Evolutionary conservation across 2,888 invertebrate genomes (phyloP).

Genomic region (Ashinkailepas kermadecensis): DNA sequence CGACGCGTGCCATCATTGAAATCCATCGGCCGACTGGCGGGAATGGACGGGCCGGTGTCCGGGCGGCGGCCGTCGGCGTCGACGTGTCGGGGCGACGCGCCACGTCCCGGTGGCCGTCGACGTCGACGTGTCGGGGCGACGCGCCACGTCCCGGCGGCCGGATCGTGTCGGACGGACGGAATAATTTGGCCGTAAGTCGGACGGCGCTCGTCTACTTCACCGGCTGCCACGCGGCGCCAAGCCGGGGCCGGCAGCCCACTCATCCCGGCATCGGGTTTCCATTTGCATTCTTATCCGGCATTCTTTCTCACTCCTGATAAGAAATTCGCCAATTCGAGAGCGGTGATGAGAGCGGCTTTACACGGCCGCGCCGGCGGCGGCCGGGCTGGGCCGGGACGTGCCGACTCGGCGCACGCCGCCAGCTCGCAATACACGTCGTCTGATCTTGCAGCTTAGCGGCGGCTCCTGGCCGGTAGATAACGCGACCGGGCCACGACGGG

Average conservation of each 20-base stretch:
- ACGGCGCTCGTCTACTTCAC: too few relatives aligned
- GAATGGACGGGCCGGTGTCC: background rate
- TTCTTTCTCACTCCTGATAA: slow-evolving; percentile 20
- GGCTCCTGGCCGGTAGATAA: background rate
- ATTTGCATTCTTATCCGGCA: slow-evolving; percentile 19
- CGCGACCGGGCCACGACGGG: background rate
- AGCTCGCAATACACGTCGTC: background rate
- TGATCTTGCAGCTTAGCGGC: background rate
- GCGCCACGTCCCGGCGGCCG: background rate
- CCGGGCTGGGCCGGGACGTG: background rate
- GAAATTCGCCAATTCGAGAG: slow-evolving; percentile 9
- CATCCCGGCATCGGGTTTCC: slow-evolving; percentile 10
- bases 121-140: too few relatives aligned
- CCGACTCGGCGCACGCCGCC: background rate
- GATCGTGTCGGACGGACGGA: background rate
- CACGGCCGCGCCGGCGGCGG: background rate
- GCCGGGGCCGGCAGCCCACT: background rate
- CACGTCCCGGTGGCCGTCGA: background rate
- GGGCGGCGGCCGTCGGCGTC: background rate
- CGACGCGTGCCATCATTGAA: background rate
- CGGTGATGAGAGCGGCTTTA: slow-evolving; percentile 3
- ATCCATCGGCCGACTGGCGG: background rate
- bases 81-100: background rate
- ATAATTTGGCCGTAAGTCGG: too few relatives aligned
- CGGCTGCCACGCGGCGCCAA: too few relatives aligned